Evolutionary conservation across 2,113 vertebrate genomes (phyloP).

Genomic region (Saccopteryx leptura): DNA sequence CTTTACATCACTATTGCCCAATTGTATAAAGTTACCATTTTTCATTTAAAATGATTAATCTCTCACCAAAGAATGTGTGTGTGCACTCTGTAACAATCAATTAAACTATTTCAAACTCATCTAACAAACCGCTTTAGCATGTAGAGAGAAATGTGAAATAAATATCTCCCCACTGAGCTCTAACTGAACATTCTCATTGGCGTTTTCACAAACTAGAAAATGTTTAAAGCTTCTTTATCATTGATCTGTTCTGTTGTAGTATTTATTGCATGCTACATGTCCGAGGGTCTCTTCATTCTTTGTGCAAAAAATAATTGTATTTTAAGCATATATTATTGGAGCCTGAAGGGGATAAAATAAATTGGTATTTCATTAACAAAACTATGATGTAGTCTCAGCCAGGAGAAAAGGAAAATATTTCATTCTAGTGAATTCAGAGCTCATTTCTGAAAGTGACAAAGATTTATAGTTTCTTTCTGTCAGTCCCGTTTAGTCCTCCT

Average conservation of each 20-base stretch:
- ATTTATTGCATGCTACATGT: background rate
- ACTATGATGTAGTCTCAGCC: constrained; percentile 66
- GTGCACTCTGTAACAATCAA: constrained; percentile 54
- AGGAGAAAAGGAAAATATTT: constrained; percentile 75
- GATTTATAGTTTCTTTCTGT: constrained; percentile 83
- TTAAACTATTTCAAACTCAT: constrained; percentile 53
- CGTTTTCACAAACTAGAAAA: background rate
- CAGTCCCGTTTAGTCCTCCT: constrained; percentile 63
- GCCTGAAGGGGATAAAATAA: constrained; percentile 74
- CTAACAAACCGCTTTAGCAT: background rate
- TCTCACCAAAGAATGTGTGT: constrained; percentile 27
- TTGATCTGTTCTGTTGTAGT: constrained; percentile 37
- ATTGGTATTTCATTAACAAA: constrained; percentile 77
- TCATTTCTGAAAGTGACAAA: constrained; percentile 82
- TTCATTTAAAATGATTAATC: constrained; percentile 63
- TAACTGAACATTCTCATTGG: constrained; percentile 32
- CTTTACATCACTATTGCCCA: constrained; percentile 31
- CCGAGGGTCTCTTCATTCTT: constrained; percentile 57
- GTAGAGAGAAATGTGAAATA: background rate
- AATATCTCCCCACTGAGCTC: background rate
- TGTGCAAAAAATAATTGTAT: background rate
- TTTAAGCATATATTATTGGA: constrained; percentile 77
- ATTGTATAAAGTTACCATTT: background rate
- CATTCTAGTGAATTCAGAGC: constrained; percentile 77
- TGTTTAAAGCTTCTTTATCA: background rate